Percentiles rank a stretch among this genome's conserved stretches.
phyloP scores from a whole-genome alignment of 2,113 vertebrate genomes.

The Sphyrna mokarran region DNA sequence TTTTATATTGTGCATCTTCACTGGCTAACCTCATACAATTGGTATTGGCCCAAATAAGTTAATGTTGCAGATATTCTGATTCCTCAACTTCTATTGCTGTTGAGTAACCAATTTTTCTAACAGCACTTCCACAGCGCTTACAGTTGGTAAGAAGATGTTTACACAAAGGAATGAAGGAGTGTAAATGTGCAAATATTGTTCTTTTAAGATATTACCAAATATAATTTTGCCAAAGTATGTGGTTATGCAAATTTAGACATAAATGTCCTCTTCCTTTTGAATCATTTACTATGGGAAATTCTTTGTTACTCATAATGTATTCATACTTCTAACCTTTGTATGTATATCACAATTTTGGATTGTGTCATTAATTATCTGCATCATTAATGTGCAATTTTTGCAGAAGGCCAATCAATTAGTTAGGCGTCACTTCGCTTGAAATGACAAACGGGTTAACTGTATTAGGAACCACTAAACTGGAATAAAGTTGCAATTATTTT shows the following conservation, averaged over 20 bases:
- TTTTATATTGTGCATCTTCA: not conserved
- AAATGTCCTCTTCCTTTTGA: not conserved
- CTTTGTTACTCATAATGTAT: not conserved
- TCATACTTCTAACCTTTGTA: not conserved
- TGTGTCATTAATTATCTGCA: conserved; percentile 7
- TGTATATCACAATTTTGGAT: not conserved
- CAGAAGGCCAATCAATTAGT: not conserved
- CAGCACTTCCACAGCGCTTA: not conserved
- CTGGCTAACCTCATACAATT: not conserved
- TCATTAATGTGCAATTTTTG: conserved; percentile 8
- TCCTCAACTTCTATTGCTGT: not conserved
- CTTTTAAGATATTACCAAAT: not conserved
- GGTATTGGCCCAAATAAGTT: not conserved
- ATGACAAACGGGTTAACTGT: not conserved
- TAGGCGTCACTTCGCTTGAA: not conserved
- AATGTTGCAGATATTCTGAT: not conserved
- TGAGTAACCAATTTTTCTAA: not conserved
- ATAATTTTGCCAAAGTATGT: not conserved
- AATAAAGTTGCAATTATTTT: conserved; percentile 10
- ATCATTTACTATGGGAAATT: not conserved
- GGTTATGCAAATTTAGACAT: not conserved
- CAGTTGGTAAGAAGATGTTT: not conserved
- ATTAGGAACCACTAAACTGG: not conserved
- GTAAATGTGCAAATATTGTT: not conserved
- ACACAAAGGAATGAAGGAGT: not conserved